phyloP scores from a whole-genome alignment of 1,140 invertebrate species.

The Triops cancriformis region DNA sequence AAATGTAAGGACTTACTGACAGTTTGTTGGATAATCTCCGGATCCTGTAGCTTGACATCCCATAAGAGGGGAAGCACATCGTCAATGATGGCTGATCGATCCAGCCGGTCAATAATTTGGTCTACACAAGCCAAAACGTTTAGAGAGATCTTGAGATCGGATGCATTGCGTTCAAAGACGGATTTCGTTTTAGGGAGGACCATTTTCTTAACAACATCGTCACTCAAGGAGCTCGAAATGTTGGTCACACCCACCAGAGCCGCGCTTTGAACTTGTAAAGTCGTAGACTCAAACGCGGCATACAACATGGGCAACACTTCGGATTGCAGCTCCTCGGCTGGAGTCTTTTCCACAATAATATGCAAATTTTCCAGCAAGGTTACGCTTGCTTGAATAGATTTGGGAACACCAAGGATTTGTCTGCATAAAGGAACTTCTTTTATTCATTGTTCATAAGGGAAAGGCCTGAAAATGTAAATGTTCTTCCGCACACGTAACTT shows the following conservation, averaged over 20 bases:
- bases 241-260: slow-evolving; percentile 79
- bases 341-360: slow-evolving; percentile 78
- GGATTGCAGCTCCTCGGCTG: slow-evolving; percentile 60
- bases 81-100: slow-evolving; percentile 80
- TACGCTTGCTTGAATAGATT: slow-evolving; percentile 82
- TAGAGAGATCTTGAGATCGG: slow-evolving; percentile 64
- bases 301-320: slow-evolving; percentile 84
- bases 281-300: slow-evolving; percentile 77
- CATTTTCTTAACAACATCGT: slow-evolving; percentile 67
- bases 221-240: slow-evolving; percentile 74
- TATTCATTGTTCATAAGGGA: neutral
- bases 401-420: slow-evolving; percentile 67
- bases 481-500: neutral
- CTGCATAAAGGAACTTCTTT: slow-evolving; percentile 41
- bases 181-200: slow-evolving; percentile 78
- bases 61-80: slow-evolving; percentile 85
- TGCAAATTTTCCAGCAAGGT: slow-evolving; percentile 86
- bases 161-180: slow-evolving; percentile 76
- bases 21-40: slow-evolving; percentile 45
- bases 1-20: slow-evolving; percentile 32
- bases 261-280: slow-evolving; percentile 88
- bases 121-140: slow-evolving; percentile 68
- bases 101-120: slow-evolving; percentile 69
- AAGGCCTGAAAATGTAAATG: neutral
- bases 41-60: slow-evolving; percentile 75